Base-by-base conservation (phyloP, 2,113 vertebrate genomes). In the Centropus bengalensis region DNA sequence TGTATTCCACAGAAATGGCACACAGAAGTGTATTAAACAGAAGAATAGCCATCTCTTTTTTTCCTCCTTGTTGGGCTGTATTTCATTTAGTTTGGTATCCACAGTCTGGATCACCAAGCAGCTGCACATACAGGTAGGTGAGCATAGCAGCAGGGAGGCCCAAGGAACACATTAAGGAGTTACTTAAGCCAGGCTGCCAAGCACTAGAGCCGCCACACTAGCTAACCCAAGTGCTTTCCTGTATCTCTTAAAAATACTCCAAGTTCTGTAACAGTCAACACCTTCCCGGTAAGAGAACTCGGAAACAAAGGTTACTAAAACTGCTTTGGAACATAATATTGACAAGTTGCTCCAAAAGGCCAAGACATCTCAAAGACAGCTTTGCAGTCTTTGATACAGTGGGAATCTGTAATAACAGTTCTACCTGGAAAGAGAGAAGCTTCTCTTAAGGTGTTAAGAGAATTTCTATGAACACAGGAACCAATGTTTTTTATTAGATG, bases 211-310 rank as follows among this genome's bases (percentile, higher is more conserved):
- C 60, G 33, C 6, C n/a, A 45, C 30, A 16, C 17, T 12, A 7
- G 14, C 68, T 47, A 5, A 40, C 2, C 17, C 38, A 3, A 17
- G 52, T 32, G 21, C 62, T 54, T 44, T 38, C 23, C 12, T 38
- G 1, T 4, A 5, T 7, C 15, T 75, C 38, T n/a, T 8, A 67
- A 1, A 45, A 60, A 91, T 49, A 36, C 30, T 75, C 15, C 0
- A 84, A 49, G 14, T 18, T 66, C 30, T 32, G 5, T 1, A 73
- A 42, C 6, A 79, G 11, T 63, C 40, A 45, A 64, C 28, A 85
- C 2, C 33, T 33, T 56, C n/a, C 66, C 28, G 36, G 38, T 36
- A 52, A 86, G 32, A 73, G 90, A 42, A 14, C 27, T 70, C 54
- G 82, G 32, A 89, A 89, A 38, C 38, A 79, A 89, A 21, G 8